Base-by-base conservation (phyloP, 2,888 invertebrate species). In the Ochropleura leucogaster region DNA sequence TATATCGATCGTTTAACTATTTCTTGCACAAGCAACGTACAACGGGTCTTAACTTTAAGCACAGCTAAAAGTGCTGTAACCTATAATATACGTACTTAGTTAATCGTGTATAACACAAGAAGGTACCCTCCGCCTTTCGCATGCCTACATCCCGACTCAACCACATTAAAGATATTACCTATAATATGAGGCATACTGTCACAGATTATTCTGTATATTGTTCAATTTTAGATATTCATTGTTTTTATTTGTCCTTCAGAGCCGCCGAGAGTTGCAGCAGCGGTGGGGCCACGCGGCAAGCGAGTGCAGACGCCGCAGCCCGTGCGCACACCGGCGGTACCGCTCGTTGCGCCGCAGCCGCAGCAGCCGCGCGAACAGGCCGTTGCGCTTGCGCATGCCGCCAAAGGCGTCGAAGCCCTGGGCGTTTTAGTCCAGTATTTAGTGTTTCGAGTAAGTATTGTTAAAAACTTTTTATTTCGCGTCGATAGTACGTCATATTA, bases 391-490 rank as follows among this genome's bases (percentile, higher is more conserved):
- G 95, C 97, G 80, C 97, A 97, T 84, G 96, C 96, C 68, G 95
- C 98, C 66, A 97, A 97, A 87, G 98, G 98, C 74, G 97, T 98
- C 71, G 98, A 99, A 94, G 99, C 98, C 60, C 97, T 99, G 89
- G 98, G 98, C 79, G 97, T 98, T 84, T 97, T 99, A 83, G 97
- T 99, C 86, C 98, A 98, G 93, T 98, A 99, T 95, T 97, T 99
- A 92, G 98, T 98, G 89, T 97, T 97, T 93, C 97, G 97, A 93
- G 98, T 98, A 94, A 97, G 97, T 97, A 68, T 44, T 64, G 9
- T 46, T 64, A 12, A 14, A 10, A 18, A 14, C 0, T 62, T 62
- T 16, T 8, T 57, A 0, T 55, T 57, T 16, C 8, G 16, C 14
- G 0, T 16, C 8, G 8, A 30, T 30, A 8, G 59, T 59, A 4